Evolutionary conservation across 1,140 invertebrate species (phyloP), one percentile per base, ranked within the genome.

Genomic region (Epicauta chinensis): DNA sequence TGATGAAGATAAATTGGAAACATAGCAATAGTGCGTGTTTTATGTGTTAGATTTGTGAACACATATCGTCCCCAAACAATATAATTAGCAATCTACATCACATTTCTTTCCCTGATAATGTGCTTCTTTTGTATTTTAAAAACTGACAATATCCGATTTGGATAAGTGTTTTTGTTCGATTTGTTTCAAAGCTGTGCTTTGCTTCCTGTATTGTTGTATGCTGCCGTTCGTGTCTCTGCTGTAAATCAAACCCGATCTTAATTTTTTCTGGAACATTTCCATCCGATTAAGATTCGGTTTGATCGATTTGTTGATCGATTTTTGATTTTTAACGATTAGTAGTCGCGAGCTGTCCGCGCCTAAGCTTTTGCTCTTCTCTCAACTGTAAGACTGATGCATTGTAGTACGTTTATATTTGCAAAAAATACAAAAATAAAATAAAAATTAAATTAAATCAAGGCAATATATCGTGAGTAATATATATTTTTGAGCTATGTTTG

Each of bases 401-500:
- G 54, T 64, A 60, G 60, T 54, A 53, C 51, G 56, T 63, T 64
- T 64, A 62, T 64, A 65, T 58, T 65, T 59, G 62, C 62, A 60
- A 62, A 65, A 61, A 23, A 23, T 5, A 23, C 23, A 5, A 23
- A 23, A 23, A 64, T 64, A 66, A 67, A 65, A 65, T 63, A 60
- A 23, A 23, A 23, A n/a, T n/a, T n/a, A n/a, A n/a, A n/a, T 59
- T 60, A 56, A 66, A 60, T 68, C 60, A 61, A 61, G 66, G 66
- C 66, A 68, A 68, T 67, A 67, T 64, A 60, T 53, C 59, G 61
- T 61, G 61, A 61, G 54, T 61, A 58, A 53, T 57, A 60, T 65
- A 64, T 66, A 65, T 65, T 66, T 68, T 66, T 66, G 64, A 65
- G 66, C 66, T 66, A 64, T 62, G 61, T 67, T 67, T 66, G 65